These are phyloP conservation scores for Pollimyrus isidori DNA, from an alignment of 2,113 vertebrate genomes.

Conservation along the genomic window DNA sequence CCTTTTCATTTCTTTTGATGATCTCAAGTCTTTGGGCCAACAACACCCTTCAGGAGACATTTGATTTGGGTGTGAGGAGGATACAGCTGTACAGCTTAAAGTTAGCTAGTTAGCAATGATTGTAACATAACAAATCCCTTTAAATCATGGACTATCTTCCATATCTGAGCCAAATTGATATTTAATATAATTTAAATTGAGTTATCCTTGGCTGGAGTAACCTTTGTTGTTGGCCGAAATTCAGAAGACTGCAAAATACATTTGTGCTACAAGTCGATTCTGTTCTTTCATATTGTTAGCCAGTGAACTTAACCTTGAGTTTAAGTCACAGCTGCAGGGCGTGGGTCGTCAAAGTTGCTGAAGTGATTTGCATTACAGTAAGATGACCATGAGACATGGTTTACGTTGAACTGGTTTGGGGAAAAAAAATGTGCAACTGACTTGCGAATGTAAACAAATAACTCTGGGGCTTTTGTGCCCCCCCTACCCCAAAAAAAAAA, in stretches of 20 bases:
- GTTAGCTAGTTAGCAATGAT: not conserved
- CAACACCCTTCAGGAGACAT: not conserved
- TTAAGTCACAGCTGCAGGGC: not conserved
- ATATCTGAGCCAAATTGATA: not conserved
- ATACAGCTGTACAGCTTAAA: not conserved
- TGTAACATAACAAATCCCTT: not conserved
- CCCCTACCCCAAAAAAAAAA: not conserved
- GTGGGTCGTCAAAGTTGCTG: not conserved
- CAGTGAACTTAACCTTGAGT: not conserved
- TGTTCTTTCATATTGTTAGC: not conserved
- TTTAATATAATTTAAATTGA: not conserved
- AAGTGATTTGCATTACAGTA: not conserved
- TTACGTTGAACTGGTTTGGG: not conserved
- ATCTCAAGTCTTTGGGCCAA: not conserved
- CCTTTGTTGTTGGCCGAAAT: not conserved
- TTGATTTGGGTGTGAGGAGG: not conserved
- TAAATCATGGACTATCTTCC: not conserved
- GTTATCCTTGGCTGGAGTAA: not conserved
- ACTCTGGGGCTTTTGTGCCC: not conserved
- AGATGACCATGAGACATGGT: not conserved
- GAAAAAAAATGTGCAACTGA: not conserved
- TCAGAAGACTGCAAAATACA: not conserved
- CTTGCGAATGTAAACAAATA: not conserved
- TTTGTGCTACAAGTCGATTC: not conserved
- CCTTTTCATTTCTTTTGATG: not conserved